Evolutionary conservation across 1,140 invertebrate genomes (phyloP).

Genomic region (Melanaphis sacchari): DNA sequence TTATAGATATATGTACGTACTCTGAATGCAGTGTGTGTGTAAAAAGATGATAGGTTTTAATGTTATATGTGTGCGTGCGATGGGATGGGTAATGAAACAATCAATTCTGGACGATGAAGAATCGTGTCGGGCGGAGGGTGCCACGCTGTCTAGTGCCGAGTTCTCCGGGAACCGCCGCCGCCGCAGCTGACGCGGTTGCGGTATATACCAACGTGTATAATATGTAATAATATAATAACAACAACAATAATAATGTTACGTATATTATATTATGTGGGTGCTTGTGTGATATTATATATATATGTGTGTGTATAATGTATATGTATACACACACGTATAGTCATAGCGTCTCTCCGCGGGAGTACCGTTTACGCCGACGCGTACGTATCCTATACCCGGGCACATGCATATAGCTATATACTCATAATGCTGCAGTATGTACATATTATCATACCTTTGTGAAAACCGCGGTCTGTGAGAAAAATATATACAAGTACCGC

Average conservation of each 20-base stretch:
- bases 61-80: not conserved
- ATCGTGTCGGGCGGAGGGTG: slow-evolving; percentile 53
- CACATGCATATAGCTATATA: not conserved
- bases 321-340: too few relatives aligned
- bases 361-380: not conserved
- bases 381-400: too few relatives aligned
- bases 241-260: not conserved
- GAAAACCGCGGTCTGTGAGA: slow-evolving; percentile 14
- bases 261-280: slow-evolving; percentile 1
- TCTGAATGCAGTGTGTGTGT: not conserved
- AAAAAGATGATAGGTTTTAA: slow-evolving; percentile 49
- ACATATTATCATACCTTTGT: slow-evolving; percentile 13
- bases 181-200: slow-evolving; percentile 39
- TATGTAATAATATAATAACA: slow-evolving; percentile 6
- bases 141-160: slow-evolving; percentile 50
- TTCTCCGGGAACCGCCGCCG: slow-evolving; percentile 22
- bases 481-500: not conserved
- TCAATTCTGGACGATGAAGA: slow-evolving; percentile 54
- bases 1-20: not conserved
- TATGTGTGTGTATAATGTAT: too few relatives aligned
- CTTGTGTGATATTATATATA: not conserved
- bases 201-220: not conserved
- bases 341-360: slow-evolving; percentile 21
- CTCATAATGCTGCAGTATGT: not conserved
- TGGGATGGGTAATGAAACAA: slow-evolving; percentile 55